These are phyloP conservation scores for Ernsta delagoae DNA, from an alignment of 2,888 invertebrate genomes.

Conservation along the genomic window DNA sequence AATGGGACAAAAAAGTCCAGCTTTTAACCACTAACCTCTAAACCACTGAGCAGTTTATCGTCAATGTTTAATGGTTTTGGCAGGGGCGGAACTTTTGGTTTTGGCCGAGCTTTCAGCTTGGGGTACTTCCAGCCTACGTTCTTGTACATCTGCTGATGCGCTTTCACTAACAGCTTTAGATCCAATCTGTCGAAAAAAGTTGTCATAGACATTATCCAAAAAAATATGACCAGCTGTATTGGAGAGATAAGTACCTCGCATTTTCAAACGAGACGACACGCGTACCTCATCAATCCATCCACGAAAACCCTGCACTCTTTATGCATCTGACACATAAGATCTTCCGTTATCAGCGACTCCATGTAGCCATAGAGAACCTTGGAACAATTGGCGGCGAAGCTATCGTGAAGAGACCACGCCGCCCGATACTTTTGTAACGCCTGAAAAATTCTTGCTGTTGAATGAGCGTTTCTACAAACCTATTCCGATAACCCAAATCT, in stretches of 20 bases:
- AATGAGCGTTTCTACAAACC: too few species aligned
- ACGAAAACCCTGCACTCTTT: constrained; percentile 53
- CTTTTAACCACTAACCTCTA: constrained; percentile 42
- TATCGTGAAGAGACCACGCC: constrained; percentile 56
- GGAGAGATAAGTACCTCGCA: too few species aligned
- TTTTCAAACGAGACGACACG: too few species aligned
- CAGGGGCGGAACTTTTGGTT: constrained; percentile 40
- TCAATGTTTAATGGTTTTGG: constrained; percentile 43
- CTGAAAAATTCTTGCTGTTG: constrained; percentile 40
- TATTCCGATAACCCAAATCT: too few species aligned
- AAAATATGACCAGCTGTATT: too few species aligned
- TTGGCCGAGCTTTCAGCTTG: constrained; percentile 44
- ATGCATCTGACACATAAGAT: constrained; percentile 56
- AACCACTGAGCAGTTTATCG: constrained; percentile 32
- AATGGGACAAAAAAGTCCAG: too few species aligned
- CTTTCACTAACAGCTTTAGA: constrained; percentile 53
- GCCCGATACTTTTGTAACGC: constrained; percentile 48
- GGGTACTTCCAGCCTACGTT: constrained; percentile 50
- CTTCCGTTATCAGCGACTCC: constrained; percentile 53
- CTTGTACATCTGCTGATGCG: constrained; percentile 52
- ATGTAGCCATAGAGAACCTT: constrained; percentile 56
- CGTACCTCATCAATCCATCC: constrained; percentile 60
- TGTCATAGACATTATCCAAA: too few species aligned
- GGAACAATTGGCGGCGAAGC: constrained; percentile 39
- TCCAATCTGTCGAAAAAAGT: constrained; percentile 45